These are phyloP conservation scores for Coenonympha arcania DNA, from an alignment of 2,888 invertebrate genomes.

Conservation along the genomic window DNA sequence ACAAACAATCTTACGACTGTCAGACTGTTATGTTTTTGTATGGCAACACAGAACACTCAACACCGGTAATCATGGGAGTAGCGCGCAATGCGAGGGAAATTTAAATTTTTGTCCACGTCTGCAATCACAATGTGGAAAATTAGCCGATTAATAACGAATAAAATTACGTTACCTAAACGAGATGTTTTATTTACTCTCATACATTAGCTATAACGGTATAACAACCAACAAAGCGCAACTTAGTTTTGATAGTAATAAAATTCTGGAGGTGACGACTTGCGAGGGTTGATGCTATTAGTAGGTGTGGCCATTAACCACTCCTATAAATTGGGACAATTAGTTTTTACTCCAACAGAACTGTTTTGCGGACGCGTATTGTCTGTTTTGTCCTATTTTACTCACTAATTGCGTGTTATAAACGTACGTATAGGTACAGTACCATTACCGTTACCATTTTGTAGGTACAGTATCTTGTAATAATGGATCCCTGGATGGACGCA, in stretches of 20 bases:
- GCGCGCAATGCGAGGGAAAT: conserved; percentile 26
- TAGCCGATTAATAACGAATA: not conserved
- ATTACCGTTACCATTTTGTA: no score
- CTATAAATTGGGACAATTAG: conserved; percentile 61
- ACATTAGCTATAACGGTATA: not conserved
- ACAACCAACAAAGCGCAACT: not conserved
- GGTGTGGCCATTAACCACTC: conserved; percentile 66
- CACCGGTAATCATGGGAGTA: not conserved
- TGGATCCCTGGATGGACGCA: conserved; percentile 62
- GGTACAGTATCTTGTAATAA: conserved; percentile 30
- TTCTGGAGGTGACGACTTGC: conserved; percentile 53
- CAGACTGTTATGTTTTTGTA: no score
- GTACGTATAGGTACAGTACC: not conserved
- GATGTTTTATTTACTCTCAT: not conserved
- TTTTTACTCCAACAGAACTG: conserved; percentile 44
- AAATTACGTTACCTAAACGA: not conserved
- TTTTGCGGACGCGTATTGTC: conserved; percentile 36
- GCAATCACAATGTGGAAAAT: not conserved
- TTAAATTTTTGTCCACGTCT: conserved; percentile 17
- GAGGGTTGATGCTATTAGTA: conserved; percentile 47
- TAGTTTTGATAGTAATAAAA: conserved; percentile 19
- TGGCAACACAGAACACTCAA: conserved; percentile 19
- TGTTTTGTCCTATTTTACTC: conserved; percentile 26
- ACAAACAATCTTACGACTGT: no score
- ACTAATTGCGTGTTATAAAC: no score